Conservation (phyloP, 2,888 invertebrate species). For the Fabriciana adippe region DNA sequence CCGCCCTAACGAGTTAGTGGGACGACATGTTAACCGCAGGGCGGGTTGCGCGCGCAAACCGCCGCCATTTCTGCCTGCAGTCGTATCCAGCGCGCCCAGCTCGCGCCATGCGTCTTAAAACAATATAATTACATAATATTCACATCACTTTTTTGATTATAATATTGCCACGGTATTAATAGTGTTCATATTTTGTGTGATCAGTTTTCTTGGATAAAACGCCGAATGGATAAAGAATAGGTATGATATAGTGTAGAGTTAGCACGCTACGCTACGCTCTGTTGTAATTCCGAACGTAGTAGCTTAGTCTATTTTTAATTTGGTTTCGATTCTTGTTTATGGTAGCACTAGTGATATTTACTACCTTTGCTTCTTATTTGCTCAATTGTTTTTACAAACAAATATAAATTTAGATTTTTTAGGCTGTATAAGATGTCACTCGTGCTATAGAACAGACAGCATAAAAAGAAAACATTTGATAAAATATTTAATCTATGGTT, state of each 20-base stretch:
- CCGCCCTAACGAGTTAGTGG: constrained; percentile 34
- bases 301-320: constrained; percentile 30
- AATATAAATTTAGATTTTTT: neutral
- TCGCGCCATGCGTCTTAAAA: constrained; percentile 67
- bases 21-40: constrained; percentile 57
- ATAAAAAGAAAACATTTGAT: constrained; percentile 1
- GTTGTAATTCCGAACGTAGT: constrained; percentile 33
- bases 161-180: constrained; percentile 38
- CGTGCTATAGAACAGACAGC: neutral
- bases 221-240: constrained; percentile 41
- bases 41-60: constrained; percentile 76
- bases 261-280: constrained; percentile 37
- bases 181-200: constrained; percentile 37
- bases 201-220: constrained; percentile 37
- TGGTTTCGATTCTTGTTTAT: constrained; percentile 12
- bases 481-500: constrained; percentile 18
- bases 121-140: constrained; percentile 62
- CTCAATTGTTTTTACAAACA: neutral
- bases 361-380: neutral
- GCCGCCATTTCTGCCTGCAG: constrained; percentile 78
- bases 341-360: constrained; percentile 12
- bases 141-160: constrained; percentile 33
- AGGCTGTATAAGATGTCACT: neutral
- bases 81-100: constrained; percentile 64
- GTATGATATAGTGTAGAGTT: constrained; percentile 34